A percentile compares a stretch with the other conserved stretches of the same genome.
Conservation (phyloP, 2,797 vertebrate genomes). For the Dromococcyx pavoninus region DNA sequence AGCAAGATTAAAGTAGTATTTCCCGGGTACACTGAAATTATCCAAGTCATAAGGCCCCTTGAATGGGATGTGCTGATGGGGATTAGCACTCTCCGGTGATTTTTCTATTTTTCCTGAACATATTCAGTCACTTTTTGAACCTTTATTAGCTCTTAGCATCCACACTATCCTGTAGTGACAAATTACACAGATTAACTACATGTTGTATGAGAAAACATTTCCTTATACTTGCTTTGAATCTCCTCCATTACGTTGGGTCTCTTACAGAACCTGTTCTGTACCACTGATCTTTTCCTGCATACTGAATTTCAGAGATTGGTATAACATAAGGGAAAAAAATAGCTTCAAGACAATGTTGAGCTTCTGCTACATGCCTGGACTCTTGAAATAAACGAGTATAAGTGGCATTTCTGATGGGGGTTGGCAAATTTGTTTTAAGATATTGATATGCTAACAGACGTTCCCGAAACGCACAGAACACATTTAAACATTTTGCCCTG, state of each 20-base stretch:
- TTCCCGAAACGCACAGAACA: background rate
- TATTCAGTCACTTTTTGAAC: background rate
- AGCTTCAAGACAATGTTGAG: background rate
- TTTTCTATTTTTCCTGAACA: background rate
- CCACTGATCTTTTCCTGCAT: background rate
- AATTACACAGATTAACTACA: background rate
- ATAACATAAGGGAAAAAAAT: background rate
- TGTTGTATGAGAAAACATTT: background rate
- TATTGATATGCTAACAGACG: background rate
- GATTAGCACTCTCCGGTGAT: background rate
- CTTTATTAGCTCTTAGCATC: background rate
- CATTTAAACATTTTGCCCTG: background rate
- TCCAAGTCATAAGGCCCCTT: background rate
- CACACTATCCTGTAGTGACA: background rate
- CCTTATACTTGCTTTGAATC: background rate
- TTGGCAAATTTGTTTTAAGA: background rate
- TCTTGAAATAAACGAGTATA: background rate
- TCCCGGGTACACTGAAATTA: background rate
- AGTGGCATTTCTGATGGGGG: background rate
- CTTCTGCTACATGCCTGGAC: background rate
- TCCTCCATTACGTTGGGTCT: background rate
- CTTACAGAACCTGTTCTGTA: background rate
- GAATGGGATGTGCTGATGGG: background rate
- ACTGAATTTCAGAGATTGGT: background rate
- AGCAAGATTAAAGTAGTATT: background rate